Conservation (phyloP, 1,140 invertebrate species). For the Idris sp. region DNA sequence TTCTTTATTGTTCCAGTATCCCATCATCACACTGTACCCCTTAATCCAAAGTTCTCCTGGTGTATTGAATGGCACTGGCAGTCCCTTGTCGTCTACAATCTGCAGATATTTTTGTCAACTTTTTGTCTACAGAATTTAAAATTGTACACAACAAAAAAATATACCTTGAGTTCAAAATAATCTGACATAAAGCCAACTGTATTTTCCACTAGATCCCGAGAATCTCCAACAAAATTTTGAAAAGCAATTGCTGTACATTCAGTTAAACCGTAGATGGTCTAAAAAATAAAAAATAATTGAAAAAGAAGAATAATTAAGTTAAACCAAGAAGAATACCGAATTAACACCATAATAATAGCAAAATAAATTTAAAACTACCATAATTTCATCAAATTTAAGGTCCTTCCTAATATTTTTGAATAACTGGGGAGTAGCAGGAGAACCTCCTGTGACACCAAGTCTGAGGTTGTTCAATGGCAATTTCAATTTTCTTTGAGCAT, state of each 20-base stretch:
- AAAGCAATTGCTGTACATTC: conserved; percentile 89
- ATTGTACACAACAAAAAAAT: conserved; percentile 13
- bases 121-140: background rate
- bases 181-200: conserved; percentile 89
- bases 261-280: conserved; percentile 93
- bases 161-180: conserved; percentile 87
- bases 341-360: too few species aligned
- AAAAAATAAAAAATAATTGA: conserved; percentile 59
- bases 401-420: conserved; percentile 81
- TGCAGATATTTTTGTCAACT: conserved; percentile 62
- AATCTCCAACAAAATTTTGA: conserved; percentile 83
- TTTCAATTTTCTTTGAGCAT: conserved; percentile 75
- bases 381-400: conserved; percentile 77
- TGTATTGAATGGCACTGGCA: conserved; percentile 83
- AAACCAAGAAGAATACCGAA: conserved; percentile 7
- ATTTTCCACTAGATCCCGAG: conserved; percentile 81
- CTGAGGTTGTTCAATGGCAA: conserved; percentile 77
- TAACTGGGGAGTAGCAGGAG: conserved; percentile 86
- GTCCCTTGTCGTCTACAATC: conserved; percentile 86
- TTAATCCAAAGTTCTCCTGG: conserved; percentile 90
- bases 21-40: conserved; percentile 89
- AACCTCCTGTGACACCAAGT: conserved; percentile 86
- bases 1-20: conserved; percentile 91
- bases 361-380: too few species aligned
- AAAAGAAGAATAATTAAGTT: conserved; percentile 1